Evolutionary conservation across 2,888 invertebrate genomes (phyloP), one percentile per base, ranked within the genome.

Genomic region (Anoncus sp.): DNA sequence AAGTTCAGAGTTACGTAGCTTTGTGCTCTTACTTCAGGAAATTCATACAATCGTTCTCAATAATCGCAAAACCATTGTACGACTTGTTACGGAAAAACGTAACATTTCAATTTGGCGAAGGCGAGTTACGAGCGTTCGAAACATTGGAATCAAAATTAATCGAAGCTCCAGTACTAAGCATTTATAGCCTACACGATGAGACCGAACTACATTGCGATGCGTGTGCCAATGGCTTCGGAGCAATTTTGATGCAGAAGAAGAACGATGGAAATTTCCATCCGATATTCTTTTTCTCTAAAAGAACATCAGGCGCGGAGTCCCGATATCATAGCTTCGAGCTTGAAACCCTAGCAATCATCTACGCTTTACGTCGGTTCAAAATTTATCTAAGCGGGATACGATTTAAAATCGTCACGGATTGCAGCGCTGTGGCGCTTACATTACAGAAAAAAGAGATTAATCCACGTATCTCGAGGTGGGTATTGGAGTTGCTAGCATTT

Each of bases 301-400:
- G 84, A 35, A 86, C 87, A 1, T 85, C 83, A 1, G 82, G 81
- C 0, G 35, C 53, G 0, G 87, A 89, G 75, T 70, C 83, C 0
- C 85, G 81, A 35, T 87, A 87, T 55, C 85, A 89, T 69, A 87
- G 87, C 75, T 90, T 85, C 72, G 88, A 89, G 63, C 55, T 90
- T 12, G 88, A 90, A 59, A 79, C 83, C 0, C 53, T 87, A 7
- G 83, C 79, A 0, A 77, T 80, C 24, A 62, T 84, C n/a, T 77
- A 81, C 35, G 80, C 86, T 1, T 27, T 31, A 5, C 31, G 31
- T 7, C 31, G 31, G 31, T 31, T 31, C 7, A 3, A 7, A 31
- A 31, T 31, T 7, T 31, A 31, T 7, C 7, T 31, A 31, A 5
- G 7, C 31, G 31, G 31, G 7, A 31, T 31, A 31, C 3, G 4